A percentile compares a stretch with the other conserved stretches of the same genome.
Conservation (phyloP, 2,888 invertebrate genomes). For the Drepanosiphum platanoidis region DNA sequence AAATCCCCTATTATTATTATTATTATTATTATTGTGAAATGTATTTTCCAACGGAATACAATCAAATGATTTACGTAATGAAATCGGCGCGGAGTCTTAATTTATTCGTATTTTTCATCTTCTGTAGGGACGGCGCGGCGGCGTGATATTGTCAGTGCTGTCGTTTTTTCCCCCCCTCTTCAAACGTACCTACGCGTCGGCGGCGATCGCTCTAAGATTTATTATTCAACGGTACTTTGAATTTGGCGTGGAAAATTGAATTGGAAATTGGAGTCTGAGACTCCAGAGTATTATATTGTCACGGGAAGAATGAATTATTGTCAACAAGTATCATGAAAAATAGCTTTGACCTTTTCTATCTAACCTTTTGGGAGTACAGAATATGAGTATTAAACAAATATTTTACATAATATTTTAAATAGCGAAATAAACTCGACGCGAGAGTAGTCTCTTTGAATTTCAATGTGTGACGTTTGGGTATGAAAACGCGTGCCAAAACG, state of each 20-base stretch:
- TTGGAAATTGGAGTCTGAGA: background rate
- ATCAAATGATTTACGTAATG: too few species aligned
- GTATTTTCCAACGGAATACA: too few species aligned
- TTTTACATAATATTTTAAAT: background rate
- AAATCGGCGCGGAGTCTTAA: too few species aligned
- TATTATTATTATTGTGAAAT: too few species aligned
- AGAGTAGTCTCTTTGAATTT: background rate
- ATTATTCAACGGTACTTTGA: background rate
- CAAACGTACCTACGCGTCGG: too few species aligned
- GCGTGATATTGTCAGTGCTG: too few species aligned
- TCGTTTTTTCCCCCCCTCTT: too few species aligned
- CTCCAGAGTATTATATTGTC: background rate
- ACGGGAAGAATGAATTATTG: background rate
- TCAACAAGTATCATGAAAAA: conserved; percentile 8
- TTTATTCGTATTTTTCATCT: too few species aligned
- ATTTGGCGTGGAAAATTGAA: background rate
- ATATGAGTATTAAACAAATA: background rate
- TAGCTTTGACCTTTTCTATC: background rate
- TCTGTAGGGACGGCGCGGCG: too few species aligned
- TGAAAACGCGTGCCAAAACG: background rate
- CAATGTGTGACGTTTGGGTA: background rate
- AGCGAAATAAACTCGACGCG: background rate
- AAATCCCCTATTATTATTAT: too few species aligned
- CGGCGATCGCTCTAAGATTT: background rate
- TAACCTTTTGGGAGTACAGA: conserved; percentile 8